These are phyloP conservation scores for Chaetops frenatus DNA, from an alignment of 2,113 vertebrate species.

Conservation along the genomic window DNA sequence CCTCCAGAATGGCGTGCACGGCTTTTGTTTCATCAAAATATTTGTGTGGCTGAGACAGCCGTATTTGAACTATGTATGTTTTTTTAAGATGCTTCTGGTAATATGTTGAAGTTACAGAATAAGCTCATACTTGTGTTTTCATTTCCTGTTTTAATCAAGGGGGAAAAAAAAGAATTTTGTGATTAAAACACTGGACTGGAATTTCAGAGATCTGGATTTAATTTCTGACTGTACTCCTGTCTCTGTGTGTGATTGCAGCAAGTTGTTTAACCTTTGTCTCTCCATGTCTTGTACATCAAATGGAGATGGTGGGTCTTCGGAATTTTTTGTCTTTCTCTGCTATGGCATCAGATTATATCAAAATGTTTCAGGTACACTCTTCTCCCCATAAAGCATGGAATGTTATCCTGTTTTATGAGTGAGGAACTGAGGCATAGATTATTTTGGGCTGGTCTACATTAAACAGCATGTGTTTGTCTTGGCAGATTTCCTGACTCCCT, in stretches of 20 bases:
- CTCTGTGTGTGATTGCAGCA: neutral
- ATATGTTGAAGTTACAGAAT: neutral
- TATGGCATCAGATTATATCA: neutral
- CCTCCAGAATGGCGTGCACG: neutral
- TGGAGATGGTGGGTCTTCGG: neutral
- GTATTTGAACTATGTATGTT: neutral
- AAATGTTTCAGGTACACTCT: neutral
- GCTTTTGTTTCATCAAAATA: neutral
- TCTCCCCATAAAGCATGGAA: neutral
- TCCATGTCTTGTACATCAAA: neutral
- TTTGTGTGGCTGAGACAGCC: neutral
- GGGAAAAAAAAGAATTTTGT: neutral
- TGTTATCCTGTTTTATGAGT: neutral
- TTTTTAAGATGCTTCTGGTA: neutral
- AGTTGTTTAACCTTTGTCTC: neutral
- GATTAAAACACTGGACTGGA: neutral
- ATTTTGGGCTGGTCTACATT: neutral
- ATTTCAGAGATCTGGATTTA: slow-evolving; percentile 15
- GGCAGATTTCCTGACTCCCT: slow-evolving; percentile 27
- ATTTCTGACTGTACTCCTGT: neutral
- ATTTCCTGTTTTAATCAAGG: slow-evolving; percentile 19
- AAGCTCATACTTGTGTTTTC: neutral
- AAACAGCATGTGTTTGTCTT: slow-evolving; percentile 16
- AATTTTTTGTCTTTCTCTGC: neutral
- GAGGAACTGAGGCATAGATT: neutral